Evolutionary conservation across 2,888 invertebrate species (phyloP).

Genomic region (Apomyelois bistriatella): DNA sequence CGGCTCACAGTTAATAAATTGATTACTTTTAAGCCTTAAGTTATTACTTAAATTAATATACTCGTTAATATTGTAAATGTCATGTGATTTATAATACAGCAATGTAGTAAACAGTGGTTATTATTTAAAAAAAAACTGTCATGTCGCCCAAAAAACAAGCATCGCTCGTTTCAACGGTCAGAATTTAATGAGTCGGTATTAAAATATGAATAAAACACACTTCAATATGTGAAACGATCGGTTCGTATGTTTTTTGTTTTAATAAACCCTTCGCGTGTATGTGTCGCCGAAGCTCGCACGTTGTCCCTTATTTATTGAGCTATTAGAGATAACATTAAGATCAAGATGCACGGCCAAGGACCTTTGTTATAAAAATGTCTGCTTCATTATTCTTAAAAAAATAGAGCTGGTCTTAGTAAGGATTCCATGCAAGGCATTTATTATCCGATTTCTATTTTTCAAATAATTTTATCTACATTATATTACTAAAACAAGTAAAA

Average conservation of each 20-base stretch:
- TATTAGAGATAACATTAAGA: conserved; percentile 80
- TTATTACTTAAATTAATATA: conserved; percentile 7
- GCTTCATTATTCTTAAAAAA: conserved; percentile 77
- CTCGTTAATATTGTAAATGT: conserved; percentile 10
- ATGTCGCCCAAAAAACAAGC: conserved; percentile 9
- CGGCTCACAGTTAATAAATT: conserved; percentile 4
- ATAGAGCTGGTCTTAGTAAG: conserved; percentile 53
- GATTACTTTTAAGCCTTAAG: not conserved
- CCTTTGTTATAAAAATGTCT: conserved; percentile 80
- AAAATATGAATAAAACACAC: conserved; percentile 61
- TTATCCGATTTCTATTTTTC: not conserved
- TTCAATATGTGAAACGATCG: conserved; percentile 60
- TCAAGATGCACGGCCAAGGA: conserved; percentile 80
- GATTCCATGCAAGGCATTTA: conserved; percentile 31
- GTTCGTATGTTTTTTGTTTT: conserved; percentile 67
- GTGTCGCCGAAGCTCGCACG: conserved; percentile 77
- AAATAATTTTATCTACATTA: too few species aligned
- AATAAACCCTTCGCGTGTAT: conserved; percentile 69
- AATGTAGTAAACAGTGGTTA: conserved; percentile 3
- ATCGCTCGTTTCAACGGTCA: conserved; percentile 19
- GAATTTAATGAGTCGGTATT: conserved; percentile 48
- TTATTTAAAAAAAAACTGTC: not conserved
- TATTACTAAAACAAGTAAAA: too few species aligned
- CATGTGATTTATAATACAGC: not conserved
- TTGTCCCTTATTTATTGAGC: conserved; percentile 78